Evolutionary conservation across 2,113 vertebrate genomes (phyloP).

Genomic region (Saguinus midas): DNA sequence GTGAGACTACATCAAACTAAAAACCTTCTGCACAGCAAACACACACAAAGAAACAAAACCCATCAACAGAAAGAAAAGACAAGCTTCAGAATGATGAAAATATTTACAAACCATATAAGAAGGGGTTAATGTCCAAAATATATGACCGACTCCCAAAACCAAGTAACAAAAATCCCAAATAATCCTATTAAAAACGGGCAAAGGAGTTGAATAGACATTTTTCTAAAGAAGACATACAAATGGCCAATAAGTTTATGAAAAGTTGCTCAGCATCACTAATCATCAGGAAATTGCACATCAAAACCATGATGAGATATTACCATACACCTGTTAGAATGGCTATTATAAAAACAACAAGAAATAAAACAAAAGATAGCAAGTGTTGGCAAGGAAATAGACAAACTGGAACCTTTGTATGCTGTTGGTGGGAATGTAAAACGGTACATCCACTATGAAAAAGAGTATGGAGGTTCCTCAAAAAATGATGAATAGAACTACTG

Average conservation of each 20-base stretch:
- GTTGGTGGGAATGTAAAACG: neutral
- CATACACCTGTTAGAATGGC: neutral
- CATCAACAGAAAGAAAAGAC: neutral
- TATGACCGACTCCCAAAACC: neutral
- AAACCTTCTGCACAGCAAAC: neutral
- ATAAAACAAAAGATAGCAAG: neutral
- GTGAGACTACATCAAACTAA: neutral
- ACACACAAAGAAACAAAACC: neutral
- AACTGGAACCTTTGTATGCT: neutral
- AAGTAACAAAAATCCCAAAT: neutral
- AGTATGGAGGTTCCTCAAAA: neutral
- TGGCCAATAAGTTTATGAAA: neutral
- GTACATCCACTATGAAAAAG: neutral
- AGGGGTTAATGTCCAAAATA: neutral
- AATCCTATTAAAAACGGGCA: neutral
- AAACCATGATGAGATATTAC: neutral
- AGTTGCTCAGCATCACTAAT: neutral
- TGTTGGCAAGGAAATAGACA: neutral
- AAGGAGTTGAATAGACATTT: neutral
- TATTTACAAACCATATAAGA: neutral
- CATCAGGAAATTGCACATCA: neutral
- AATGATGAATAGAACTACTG: conserved; percentile 1
- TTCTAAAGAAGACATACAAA: neutral
- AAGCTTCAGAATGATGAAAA: neutral
- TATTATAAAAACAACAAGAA: neutral